Evolutionary conservation across 2,113 vertebrate species (phyloP).

Genomic region (Dissostichus mawsoni): DNA sequence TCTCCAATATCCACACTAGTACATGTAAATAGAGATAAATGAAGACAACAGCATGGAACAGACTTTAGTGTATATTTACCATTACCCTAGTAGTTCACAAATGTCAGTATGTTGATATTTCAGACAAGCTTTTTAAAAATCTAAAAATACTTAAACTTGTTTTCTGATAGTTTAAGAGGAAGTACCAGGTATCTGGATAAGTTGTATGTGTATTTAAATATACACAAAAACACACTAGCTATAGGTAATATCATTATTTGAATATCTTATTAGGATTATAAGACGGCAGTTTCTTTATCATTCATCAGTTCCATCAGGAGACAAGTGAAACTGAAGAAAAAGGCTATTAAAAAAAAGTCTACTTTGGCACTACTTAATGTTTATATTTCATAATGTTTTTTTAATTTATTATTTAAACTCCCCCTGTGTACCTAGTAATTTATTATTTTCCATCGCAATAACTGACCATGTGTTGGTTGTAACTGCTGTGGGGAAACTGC

Average conservation of each 20-base stretch:
- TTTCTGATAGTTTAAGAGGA: conserved; percentile 59
- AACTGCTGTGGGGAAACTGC: conserved; percentile 38
- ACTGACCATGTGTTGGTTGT: conserved; percentile 24
- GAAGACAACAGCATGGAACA: conserved; percentile 78
- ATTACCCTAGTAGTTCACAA: conserved; percentile 50
- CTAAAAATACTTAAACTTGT: conserved; percentile 45
- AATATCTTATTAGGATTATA: conserved; percentile 17
- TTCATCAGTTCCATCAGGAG: conserved; percentile 32
- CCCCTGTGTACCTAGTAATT: not conserved
- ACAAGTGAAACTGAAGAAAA: conserved; percentile 33
- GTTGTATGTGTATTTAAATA: conserved; percentile 59
- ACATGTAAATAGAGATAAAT: conserved; percentile 68
- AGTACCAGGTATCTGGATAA: conserved; percentile 37
- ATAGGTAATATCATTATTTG: conserved; percentile 46
- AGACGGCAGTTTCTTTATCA: conserved; percentile 34
- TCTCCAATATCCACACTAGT: conserved; percentile 67
- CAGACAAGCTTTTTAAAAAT: conserved; percentile 58
- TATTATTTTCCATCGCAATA: conserved; percentile 58
- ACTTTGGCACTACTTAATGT: conserved; percentile 33
- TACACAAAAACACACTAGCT: conserved; percentile 50
- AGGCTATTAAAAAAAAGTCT: conserved; percentile 16
- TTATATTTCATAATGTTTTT: conserved; percentile 22
- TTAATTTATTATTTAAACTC: not conserved
- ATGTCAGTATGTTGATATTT: conserved; percentile 61
- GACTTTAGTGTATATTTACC: conserved; percentile 66